Conservation (phyloP, 2,113 vertebrate genomes). For the Brienomyrus brachyistius region DNA sequence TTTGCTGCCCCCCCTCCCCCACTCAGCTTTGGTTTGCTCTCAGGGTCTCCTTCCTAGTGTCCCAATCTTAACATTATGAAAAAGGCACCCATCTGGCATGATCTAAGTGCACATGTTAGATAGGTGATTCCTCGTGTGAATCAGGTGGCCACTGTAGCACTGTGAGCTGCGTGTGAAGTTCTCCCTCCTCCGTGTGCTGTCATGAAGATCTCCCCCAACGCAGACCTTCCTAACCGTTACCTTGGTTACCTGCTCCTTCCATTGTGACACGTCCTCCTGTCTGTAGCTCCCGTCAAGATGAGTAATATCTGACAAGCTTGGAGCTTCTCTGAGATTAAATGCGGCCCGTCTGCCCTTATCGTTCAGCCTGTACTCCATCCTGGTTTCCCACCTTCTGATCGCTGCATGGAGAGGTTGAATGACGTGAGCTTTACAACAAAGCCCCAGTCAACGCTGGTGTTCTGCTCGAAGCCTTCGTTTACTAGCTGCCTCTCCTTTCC, state of each 20-base stretch:
- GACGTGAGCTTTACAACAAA: not conserved
- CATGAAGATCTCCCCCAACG: not conserved
- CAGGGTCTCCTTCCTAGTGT: not conserved
- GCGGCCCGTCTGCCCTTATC: not conserved
- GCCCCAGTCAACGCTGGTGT: not conserved
- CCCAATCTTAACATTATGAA: not conserved
- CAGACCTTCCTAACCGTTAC: constrained; percentile 29
- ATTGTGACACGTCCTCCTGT: not conserved
- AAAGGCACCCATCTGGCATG: not conserved
- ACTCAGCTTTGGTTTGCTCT: not conserved
- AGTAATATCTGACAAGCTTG: not conserved
- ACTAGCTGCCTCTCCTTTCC: not conserved
- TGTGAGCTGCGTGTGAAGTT: not conserved
- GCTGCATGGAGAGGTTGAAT: not conserved
- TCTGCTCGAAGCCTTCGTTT: not conserved
- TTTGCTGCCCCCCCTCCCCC: not conserved
- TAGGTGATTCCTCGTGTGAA: constrained; percentile 44
- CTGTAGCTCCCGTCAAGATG: constrained; percentile 12
- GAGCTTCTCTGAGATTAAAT: not conserved
- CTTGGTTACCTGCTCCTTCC: constrained; percentile 15
- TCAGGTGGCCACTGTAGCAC: not conserved
- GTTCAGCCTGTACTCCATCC: not conserved
- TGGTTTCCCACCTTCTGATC: not conserved
- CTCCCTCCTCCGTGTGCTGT: constrained; percentile 14
- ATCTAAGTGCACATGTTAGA: not conserved